phyloP scores from a whole-genome alignment of 2,113 vertebrate species.

The Chaenocephalus aceratus region DNA sequence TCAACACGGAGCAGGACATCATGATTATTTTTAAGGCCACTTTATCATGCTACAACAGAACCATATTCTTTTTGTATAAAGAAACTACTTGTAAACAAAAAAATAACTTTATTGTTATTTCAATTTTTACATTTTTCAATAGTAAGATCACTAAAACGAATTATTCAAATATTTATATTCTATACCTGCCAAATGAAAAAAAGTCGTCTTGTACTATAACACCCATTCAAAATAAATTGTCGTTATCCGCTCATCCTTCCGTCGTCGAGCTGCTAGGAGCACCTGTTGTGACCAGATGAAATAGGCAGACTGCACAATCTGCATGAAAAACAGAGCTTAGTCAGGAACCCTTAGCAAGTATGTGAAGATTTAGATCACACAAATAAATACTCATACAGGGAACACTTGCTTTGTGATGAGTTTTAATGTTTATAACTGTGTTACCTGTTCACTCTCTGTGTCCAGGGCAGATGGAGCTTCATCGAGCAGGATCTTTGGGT shows the following conservation, averaged over 20 bases:
- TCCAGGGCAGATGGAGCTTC: slow-evolving; percentile 98
- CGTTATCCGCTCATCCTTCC: not conserved
- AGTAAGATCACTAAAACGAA: not conserved
- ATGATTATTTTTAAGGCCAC: too few relatives aligned
- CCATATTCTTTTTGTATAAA: not conserved
- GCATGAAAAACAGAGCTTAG: slow-evolving; percentile 10
- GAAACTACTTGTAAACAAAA: not conserved
- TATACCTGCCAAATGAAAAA: too few relatives aligned
- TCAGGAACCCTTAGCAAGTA: not conserved
- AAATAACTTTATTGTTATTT: not conserved
- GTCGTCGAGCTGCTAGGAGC: slow-evolving; percentile 90
- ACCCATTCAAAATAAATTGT: not conserved
- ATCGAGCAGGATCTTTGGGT: slow-evolving; percentile 96
- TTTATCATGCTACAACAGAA: too few relatives aligned
- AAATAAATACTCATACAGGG: not conserved
- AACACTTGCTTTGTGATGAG: not conserved
- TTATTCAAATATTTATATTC: not conserved
- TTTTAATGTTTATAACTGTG: not conserved
- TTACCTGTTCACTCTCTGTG: slow-evolving; percentile 97
- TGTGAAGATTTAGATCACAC: not conserved
- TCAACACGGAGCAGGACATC: too few relatives aligned
- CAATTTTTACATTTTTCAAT: not conserved
- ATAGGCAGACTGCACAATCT: slow-evolving; percentile 96
- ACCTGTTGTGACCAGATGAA: slow-evolving; percentile 94
- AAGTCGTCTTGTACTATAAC: not conserved